These are phyloP conservation scores for Pipa parva DNA, from an alignment of 2,113 vertebrate genomes.

Conservation along the genomic window DNA sequence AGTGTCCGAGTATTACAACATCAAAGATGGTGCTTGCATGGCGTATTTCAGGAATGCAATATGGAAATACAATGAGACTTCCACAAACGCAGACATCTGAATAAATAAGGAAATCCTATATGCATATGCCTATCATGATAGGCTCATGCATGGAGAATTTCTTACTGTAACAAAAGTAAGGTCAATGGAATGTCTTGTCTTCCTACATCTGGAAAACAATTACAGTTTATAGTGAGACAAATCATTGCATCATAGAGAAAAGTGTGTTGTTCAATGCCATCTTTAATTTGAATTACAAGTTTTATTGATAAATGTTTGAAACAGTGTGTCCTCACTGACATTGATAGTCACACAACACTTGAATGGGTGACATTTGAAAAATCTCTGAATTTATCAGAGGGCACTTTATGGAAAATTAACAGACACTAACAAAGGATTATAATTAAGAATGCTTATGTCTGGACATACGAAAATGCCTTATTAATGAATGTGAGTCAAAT, in stretches of 20 bases:
- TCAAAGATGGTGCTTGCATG: conserved; percentile 5
- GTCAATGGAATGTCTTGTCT: conserved; percentile 28
- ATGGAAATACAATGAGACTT: conserved; percentile 1
- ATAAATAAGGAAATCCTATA: conserved; percentile 35
- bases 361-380: not conserved
- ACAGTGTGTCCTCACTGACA: too few species aligned
- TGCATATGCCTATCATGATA: conserved; percentile 27
- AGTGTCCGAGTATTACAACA: not conserved
- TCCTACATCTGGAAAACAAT: conserved; percentile 16
- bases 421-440: too few species aligned
- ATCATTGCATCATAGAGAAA: not conserved
- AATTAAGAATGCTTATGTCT: too few species aligned
- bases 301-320: not conserved
- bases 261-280: not conserved
- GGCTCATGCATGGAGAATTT: conserved; percentile 6
- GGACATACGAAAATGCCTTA: too few species aligned
- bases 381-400: too few species aligned
- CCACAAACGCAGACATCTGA: conserved; percentile 19
- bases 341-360: not conserved
- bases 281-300: not conserved
- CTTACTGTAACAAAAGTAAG: conserved; percentile 16
- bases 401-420: too few species aligned
- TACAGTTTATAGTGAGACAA: not conserved
- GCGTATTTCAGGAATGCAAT: conserved; percentile 20
- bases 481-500: too few species aligned